These are phyloP conservation scores for Deilephila elpenor DNA, from an alignment of 2,888 invertebrate genomes.

Conservation along the genomic window DNA sequence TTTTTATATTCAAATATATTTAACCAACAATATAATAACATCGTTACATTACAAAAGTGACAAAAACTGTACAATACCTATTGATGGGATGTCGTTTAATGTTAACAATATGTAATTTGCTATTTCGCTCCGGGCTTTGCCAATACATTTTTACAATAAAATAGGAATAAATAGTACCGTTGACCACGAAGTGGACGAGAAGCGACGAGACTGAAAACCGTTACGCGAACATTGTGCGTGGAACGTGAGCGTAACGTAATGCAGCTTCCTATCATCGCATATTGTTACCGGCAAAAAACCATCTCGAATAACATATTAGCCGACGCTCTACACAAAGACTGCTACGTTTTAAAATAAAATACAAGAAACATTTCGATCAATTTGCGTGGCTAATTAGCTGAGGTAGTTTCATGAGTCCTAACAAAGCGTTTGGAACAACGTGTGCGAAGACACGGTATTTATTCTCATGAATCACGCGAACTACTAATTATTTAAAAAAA, in stretches of 20 bases:
- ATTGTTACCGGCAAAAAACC: slow-evolving; percentile 43
- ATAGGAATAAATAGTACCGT: slow-evolving; percentile 69
- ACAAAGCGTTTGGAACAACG: slow-evolving; percentile 36
- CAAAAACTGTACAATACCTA: slow-evolving; percentile 55
- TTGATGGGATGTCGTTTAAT: slow-evolving; percentile 55
- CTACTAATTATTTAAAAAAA: slow-evolving; percentile 46
- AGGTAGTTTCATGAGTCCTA: slow-evolving; percentile 33
- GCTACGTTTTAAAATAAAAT: not conserved
- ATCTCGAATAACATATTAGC: slow-evolving; percentile 22
- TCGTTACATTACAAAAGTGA: slow-evolving; percentile 54
- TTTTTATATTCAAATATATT: slow-evolving; percentile 37
- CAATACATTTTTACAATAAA: slow-evolving; percentile 67
- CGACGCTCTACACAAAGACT: not conserved
- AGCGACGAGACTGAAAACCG: slow-evolving; percentile 60
- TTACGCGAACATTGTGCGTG: slow-evolving; percentile 68
- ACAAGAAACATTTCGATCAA: not conserved
- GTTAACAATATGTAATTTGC: slow-evolving; percentile 66
- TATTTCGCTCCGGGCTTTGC: slow-evolving; percentile 58
- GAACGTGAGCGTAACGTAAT: slow-evolving; percentile 70
- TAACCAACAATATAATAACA: slow-evolving; percentile 45
- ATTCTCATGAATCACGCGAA: slow-evolving; percentile 40
- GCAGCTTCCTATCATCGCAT: slow-evolving; percentile 58
- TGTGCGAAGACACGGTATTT: slow-evolving; percentile 47
- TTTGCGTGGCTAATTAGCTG: slow-evolving; percentile 18
- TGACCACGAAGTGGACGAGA: slow-evolving; percentile 61